Conservation (phyloP, 2,888 invertebrate genomes). For the Palloptera scutellata region DNA sequence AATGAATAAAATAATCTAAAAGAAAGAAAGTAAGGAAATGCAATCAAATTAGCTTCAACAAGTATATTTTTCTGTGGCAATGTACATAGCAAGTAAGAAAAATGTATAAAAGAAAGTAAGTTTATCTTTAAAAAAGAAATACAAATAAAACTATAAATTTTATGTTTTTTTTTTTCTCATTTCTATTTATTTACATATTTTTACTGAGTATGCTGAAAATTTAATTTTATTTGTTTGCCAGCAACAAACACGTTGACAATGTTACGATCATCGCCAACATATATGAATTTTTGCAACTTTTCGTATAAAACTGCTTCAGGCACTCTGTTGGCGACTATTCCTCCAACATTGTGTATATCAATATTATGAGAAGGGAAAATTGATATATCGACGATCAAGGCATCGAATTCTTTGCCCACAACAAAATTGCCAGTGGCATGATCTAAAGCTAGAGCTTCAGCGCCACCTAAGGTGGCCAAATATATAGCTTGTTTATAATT, state of each 20-base stretch:
- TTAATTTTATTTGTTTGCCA: conserved; percentile 69
- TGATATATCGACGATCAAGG: conserved; percentile 77
- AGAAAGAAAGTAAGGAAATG: conserved; percentile 12
- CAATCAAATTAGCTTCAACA: conserved; percentile 18
- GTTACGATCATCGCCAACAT: conserved; percentile 84
- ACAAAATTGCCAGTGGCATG: conserved; percentile 80
- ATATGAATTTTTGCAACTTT: conserved; percentile 79
- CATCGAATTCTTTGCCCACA: conserved; percentile 87
- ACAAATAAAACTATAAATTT: too few species aligned
- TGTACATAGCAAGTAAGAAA: conserved; percentile 34
- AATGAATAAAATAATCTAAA: conserved; percentile 26
- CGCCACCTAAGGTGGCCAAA: conserved; percentile 87
- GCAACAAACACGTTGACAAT: conserved; percentile 78
- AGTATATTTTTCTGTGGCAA: conserved; percentile 32
- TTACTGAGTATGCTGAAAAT: conserved; percentile 11
- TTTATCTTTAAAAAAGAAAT: too few species aligned
- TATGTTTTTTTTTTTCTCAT: too few species aligned
- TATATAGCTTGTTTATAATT: conserved; percentile 81
- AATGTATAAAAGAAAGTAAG: conserved; percentile 11
- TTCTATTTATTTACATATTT: too few species aligned
- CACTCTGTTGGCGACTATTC: conserved; percentile 40
- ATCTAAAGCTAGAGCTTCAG: conserved; percentile 80
- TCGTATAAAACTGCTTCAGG: conserved; percentile 67
- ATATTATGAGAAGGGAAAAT: conserved; percentile 68
- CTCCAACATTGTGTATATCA: conserved; percentile 42